Conservation (phyloP, 2,888 invertebrate genomes). For the Pyralis farinalis region DNA sequence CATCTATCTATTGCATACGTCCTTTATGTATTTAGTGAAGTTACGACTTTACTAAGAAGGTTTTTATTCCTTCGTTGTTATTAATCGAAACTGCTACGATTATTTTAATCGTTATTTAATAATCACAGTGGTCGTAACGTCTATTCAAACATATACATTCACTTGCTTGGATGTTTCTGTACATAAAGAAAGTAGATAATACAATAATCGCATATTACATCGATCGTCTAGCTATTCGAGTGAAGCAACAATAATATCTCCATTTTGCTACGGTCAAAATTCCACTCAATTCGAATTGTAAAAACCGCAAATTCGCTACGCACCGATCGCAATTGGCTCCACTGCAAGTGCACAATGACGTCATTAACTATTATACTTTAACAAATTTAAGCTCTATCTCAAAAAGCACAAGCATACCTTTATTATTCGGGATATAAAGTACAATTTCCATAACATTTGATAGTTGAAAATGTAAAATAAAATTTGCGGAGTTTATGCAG, state of each 20-base stretch:
- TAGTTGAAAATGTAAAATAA: not conserved
- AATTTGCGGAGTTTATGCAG: constrained; percentile 28
- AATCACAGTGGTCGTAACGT: too few relatives aligned
- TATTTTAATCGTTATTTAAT: too few relatives aligned
- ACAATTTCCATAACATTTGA: not conserved
- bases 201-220: too few relatives aligned
- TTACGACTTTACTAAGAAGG: too few relatives aligned
- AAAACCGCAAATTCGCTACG: constrained; percentile 65
- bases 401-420: not conserved
- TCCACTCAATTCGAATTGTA: constrained; percentile 59
- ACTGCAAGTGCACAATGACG: constrained; percentile 70
- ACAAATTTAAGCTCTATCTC: constrained; percentile 8
- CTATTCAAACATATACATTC: too few relatives aligned
- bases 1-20: too few relatives aligned
- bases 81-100: too few relatives aligned
- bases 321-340: constrained; percentile 59
- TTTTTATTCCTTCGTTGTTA: too few relatives aligned
- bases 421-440: not conserved
- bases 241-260: constrained; percentile 4
- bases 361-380: constrained; percentile 35
- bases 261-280: constrained; percentile 42
- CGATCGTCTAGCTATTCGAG: too few relatives aligned
- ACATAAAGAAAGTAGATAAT: too few relatives aligned
- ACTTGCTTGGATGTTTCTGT: too few relatives aligned
- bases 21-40: too few relatives aligned